Base-by-base conservation (phyloP, 1,140 invertebrate genomes). In the Coenobita brevimanus region DNA sequence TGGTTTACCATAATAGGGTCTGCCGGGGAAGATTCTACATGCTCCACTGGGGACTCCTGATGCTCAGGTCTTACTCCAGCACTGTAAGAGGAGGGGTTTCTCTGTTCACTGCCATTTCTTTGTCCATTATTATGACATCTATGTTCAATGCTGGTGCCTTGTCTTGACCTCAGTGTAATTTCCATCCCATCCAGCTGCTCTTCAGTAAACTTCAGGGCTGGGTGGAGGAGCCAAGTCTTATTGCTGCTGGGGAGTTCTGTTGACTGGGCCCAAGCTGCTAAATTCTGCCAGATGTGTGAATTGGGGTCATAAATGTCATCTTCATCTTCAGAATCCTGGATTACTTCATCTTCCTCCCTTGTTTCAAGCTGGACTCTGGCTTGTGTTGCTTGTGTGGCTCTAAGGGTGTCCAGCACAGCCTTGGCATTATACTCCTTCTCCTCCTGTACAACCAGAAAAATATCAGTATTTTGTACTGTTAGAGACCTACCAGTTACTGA, bases 391-490 rank as follows among this genome's bases (percentile, higher is more conserved):
- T 64, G 33, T 6, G 62, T 71, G 33, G 76, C 75, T 17, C 84
- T 79, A 0, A 87, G 60, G 3, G 84, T 82, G 67, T 88, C 86
- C 36, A 82, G 46, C n/a, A 82, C 79, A 0, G 54, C 33, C 36
- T 88, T 88, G 62, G 78, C 64, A 64, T 88, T 82, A 30, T 82
- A 88, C 64, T 88, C 86, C 54, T 88, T 88, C 27, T 88, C 86
- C 41, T 88, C 86, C 86, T 88, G 78, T 21, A 62, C 41, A 8
- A 17, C 46, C 46, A 50, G 6, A 50, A 17, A 50, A 50, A 8
- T 8, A 50, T 50, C 46, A 50, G 17, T 17, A 8, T 50, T 50
- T 8, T 50, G 17, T 50, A 17, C 46, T 50, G 17, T 50, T 50
- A 50, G n/a, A n/a, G n/a, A n/a, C n/a, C n/a, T n/a, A n/a, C n/a